phyloP scores from a whole-genome alignment of 2,113 vertebrate species.

The Scalopus aquaticus region DNA sequence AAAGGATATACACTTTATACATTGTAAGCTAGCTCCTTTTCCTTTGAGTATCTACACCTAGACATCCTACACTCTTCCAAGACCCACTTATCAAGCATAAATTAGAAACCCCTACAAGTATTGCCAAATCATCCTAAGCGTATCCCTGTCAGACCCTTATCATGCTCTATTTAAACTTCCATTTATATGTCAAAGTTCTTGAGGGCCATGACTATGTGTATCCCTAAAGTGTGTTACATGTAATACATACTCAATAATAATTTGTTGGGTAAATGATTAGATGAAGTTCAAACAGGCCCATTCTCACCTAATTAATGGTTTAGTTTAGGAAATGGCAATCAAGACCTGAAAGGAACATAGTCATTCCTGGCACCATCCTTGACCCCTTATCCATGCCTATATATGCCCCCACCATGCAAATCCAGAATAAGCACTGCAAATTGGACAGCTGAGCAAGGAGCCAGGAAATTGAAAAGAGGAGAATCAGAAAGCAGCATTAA shows the following conservation, averaged over 20 bases:
- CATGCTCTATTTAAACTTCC: background rate
- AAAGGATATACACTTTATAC: background rate
- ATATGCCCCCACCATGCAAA: background rate
- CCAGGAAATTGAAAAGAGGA: background rate
- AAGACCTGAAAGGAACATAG: conserved; percentile 13
- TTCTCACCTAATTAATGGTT: background rate
- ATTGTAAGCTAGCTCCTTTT: background rate
- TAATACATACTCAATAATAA: background rate
- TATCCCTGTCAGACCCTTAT: background rate
- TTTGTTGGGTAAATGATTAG: background rate
- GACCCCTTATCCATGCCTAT: background rate
- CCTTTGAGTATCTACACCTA: background rate
- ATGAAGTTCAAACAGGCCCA: background rate
- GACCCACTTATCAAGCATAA: background rate
- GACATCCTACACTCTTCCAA: background rate
- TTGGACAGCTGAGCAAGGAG: background rate
- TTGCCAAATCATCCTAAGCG: background rate
- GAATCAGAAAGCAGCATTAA: background rate
- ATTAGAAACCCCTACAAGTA: background rate
- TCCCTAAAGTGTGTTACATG: background rate
- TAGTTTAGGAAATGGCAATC: conserved; percentile 25
- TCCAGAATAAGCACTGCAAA: background rate
- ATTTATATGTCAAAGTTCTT: conserved; percentile 5
- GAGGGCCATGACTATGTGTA: background rate
- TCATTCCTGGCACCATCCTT: background rate